Percentiles rank a stretch among this genome's conserved stretches.
Conservation (phyloP, 2,797 vertebrate genomes). For the Tangara arthus region DNA sequence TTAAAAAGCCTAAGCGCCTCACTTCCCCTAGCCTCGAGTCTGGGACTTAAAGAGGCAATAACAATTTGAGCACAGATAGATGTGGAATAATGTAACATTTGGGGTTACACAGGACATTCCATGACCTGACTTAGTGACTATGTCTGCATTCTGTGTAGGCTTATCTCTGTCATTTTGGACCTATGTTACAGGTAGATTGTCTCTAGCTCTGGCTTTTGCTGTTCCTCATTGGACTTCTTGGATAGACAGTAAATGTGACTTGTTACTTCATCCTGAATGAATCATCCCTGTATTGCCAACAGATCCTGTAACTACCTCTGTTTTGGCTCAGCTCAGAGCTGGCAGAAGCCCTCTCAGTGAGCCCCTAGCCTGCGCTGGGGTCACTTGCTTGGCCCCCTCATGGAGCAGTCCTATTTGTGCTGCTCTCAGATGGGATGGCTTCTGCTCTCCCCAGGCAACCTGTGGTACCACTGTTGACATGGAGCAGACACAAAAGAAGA, state of each 20-base stretch:
- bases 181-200: background rate
- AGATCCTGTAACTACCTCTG: background rate
- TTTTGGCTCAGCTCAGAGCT: background rate
- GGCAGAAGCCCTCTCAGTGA: background rate
- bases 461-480: background rate
- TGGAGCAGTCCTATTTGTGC: background rate
- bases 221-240: background rate
- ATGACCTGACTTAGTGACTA: too few species aligned
- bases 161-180: background rate
- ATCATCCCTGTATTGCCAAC: background rate
- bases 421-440: background rate
- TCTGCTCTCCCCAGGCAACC: background rate
- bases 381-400: background rate
- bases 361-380: background rate
- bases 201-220: background rate
- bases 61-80: background rate
- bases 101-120: background rate
- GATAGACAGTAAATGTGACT: background rate
- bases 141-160: background rate
- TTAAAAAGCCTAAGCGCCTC: background rate
- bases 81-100: background rate
- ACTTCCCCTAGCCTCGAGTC: background rate
- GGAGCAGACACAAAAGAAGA: background rate
- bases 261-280: background rate
- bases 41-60: background rate